Base-by-base conservation (phyloP, 2,797 vertebrate species). In the Cirrhinus molitorella region DNA sequence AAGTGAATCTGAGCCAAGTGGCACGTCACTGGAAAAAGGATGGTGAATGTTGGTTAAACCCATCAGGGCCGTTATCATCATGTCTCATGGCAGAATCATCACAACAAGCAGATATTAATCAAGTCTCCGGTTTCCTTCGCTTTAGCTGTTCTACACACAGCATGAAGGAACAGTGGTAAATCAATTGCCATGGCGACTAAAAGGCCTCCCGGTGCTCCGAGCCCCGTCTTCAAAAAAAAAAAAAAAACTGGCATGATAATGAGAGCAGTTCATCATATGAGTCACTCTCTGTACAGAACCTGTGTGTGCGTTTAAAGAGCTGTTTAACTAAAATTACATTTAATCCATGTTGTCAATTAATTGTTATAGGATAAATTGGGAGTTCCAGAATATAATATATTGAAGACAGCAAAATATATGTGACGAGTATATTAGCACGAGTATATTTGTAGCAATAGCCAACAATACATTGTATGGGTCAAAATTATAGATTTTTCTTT, bases 131-230 rank as follows among this genome's bases (percentile, higher is more conserved):
- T 70, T 83, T 73, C 73, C 80, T 51, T 59, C 67, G 40, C 73
- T 87, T 79, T 74, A 83, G 82, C 86, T 82, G 76, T 86, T 85
- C 77, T 70, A 61, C 74, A 79, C 86, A 68, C 86, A 87, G 87
- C 85, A 84, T 23, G 59, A 81, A 89, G 73, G 74, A 85, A 83
- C 84, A 66, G 77, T 65, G 83, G 72, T 85, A 86, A 89, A 88
- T 89, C 88, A 89, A 89, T 89, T 87, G 84, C 87, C 83, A 88
- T 89, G 88, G 86, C 49, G 87, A 89, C 88, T 86, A 88, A 87
- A 89, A 88, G 87, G 88, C 86, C 87, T 88, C 87, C 88, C 53
- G 80, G 86, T 87, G 87, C 86, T 89, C 76, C 2, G 71, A 82
- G 82, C 82, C 79, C 79, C 40, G 49, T 83, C 65, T 89, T 86